Base-by-base conservation (phyloP, 1,140 invertebrate genomes). In the Myzus persicae region DNA sequence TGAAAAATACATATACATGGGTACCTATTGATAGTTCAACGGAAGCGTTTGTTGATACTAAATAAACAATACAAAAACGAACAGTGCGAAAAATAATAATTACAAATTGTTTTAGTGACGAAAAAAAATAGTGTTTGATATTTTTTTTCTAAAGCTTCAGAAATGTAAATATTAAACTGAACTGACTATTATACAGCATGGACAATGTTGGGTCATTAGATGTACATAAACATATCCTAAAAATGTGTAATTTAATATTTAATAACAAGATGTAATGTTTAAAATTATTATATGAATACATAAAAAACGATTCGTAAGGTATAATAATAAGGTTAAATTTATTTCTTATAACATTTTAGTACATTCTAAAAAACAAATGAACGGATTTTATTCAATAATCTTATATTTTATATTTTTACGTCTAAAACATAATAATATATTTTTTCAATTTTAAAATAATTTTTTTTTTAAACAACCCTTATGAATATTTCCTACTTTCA, bases 11-110 rank as follows among this genome's bases (percentile, higher is more conserved):
- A 89, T 54, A 24, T 54, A 90, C 38, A 90, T 31, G 20, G 7
- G 54, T 85, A n/a, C n/a, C n/a, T n/a, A 85, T 85, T 44, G 40
- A 85, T 85, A 44, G 46, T 51, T 51, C 11, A 46, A 81, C 40
- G 67, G 90, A 82, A 36, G 67, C 67, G 9, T 42, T 90, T 46
- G 67, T 82, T 91, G 67, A 46, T 91, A 90, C n/a, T 46, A 38
- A 84, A 46, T 92, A 92, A 92, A 92, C 67, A 82, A 46, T 38
- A 46, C 20, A 31, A 88, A 46, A 46, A 36, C n/a, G 44, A 46
- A 44, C 31, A n/a, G 31, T 36, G 85, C 44, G 24, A 88, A 46
- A 44, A 46, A 88, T 88, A 88, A 88, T 88, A 46, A n/a, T 42
- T 88, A 87, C 22, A 18, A 44, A 44, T 87, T n/a, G 40, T 87